Conservation (phyloP, 2,888 invertebrate genomes). For the Cyclophora albipunctata region DNA sequence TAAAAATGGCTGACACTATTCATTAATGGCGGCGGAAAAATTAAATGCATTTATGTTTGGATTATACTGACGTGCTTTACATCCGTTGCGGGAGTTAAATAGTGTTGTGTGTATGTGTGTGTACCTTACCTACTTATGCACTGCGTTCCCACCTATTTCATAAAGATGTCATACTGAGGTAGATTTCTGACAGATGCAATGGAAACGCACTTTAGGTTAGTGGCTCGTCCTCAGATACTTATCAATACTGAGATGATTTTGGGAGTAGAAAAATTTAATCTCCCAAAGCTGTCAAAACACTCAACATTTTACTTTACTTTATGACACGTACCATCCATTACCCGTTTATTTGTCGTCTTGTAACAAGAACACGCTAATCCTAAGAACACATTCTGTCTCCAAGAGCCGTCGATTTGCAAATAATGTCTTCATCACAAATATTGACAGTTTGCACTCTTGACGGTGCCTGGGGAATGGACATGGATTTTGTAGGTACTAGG, state of each 20-base stretch:
- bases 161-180: conserved; percentile 6
- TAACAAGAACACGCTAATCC: conserved; percentile 12
- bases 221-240: too few relatives aligned
- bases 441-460: conserved; percentile 17
- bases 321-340: not conserved
- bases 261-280: too few relatives aligned
- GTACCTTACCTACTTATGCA: not conserved
- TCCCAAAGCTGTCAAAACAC: too few relatives aligned
- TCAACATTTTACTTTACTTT: too few relatives aligned
- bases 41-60: conserved; percentile 17
- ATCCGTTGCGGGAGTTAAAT: conserved; percentile 1
- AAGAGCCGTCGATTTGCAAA: conserved; percentile 25
- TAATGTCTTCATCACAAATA: conserved; percentile 28
- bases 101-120: not conserved
- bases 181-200: too few relatives aligned
- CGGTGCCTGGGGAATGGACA: not conserved
- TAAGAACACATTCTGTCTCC: conserved; percentile 21
- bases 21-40: conserved; percentile 23
- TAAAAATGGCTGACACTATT: conserved; percentile 50
- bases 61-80: conserved; percentile 17
- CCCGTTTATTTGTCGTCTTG: not conserved
- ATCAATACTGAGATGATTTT: too few relatives aligned
- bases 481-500: not conserved
- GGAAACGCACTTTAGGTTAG: too few relatives aligned
- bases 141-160: conserved; percentile 6